Conservation (phyloP, 2,113 vertebrate species). For the Lates calcarifer region DNA sequence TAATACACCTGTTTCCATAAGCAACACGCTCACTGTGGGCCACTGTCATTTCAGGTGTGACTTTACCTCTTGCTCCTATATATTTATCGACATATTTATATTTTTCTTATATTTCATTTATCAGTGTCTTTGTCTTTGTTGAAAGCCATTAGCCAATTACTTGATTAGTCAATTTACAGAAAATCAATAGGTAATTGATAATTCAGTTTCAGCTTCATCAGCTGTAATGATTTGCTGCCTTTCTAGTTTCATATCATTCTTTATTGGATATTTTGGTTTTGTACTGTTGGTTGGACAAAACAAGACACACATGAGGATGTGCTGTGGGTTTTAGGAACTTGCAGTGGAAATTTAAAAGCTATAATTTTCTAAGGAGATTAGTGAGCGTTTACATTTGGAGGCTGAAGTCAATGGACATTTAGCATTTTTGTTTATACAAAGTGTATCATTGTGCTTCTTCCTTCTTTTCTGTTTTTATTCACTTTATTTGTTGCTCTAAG, state of each 20-base stretch:
- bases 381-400: background rate
- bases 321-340: background rate
- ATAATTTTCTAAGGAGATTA: background rate
- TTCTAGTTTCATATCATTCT: background rate
- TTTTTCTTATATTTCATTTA: background rate
- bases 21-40: background rate
- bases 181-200: conserved; percentile 1
- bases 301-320: background rate
- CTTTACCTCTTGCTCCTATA: background rate
- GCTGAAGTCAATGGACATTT: background rate
- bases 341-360: no score
- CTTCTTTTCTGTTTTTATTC: no score
- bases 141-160: background rate
- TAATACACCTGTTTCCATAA: background rate
- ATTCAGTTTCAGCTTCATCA: background rate
- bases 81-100: background rate
- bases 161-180: background rate
- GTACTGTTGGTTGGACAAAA: background rate
- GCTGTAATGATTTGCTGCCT: background rate
- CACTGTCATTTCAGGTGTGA: background rate
- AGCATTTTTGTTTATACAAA: no score
- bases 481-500: no score
- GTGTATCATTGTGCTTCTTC: no score
- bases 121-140: background rate
- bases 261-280: background rate